Base-by-base conservation (phyloP, 2,888 invertebrate genomes). In the Tenodera sinensis region DNA sequence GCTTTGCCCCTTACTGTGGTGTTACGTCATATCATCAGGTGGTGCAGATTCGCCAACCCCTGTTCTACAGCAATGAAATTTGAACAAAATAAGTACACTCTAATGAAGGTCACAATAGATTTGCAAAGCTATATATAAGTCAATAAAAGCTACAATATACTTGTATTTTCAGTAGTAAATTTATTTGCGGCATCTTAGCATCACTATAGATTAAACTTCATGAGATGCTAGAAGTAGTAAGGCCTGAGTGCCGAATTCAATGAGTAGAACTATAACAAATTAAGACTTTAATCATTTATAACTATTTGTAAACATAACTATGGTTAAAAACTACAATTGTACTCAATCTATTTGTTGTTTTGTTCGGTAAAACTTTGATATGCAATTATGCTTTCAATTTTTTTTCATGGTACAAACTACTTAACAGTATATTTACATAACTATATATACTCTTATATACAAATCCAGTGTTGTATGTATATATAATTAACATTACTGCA, bases 351-450 rank as follows among this genome's bases (percentile, higher is more conserved):
- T 9, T 28, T 86, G 28, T 34, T 86, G 28, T 20, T 71, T 30
- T 83, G 28, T 27, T 83, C 47, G 28, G 9, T 86, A 81, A 87
- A 88, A 83, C 27, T 47, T 85, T 90, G 90, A 90, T 90, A 90
- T 90, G 90, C 90, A 90, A 88, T 47, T 90, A 42, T 88, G 88
- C 83, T 85, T 89, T 30, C 83, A 30, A 83, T 81, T n/a, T 25
- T 54, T 84, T 28, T 47, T 89, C 85, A 88, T 83, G 83, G 86
- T 91, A 91, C 91, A 91, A 91, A 91, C 91, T 91, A 91, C 91
- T 91, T 90, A 91, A 91, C 91, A 91, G 90, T 91, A 91, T 91
- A 87, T 90, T 89, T 91, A 90, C 90, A 90, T 88, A 90, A 87
- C 88, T 90, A 90, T 89, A 89, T 89, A 90, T 90, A 90, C 85